Conservation (phyloP, 2,888 invertebrate species). For the Hanleya hanleyi region DNA sequence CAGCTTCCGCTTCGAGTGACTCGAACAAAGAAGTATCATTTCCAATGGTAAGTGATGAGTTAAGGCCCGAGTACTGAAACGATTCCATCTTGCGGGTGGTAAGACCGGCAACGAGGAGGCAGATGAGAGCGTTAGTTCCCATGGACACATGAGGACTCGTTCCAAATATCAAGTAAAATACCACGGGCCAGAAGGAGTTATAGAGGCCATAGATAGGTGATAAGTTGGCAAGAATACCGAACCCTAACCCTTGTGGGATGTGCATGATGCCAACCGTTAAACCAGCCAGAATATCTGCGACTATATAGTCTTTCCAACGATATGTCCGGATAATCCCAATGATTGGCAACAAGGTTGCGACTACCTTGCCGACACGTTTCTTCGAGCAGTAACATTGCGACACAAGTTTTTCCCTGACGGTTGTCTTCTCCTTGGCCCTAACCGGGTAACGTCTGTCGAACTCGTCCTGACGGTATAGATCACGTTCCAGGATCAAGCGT, state of each 20-base stretch:
- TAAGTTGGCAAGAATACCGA: conserved; percentile 58
- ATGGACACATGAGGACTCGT: conserved; percentile 58
- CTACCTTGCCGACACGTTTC: neutral
- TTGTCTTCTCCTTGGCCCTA: neutral
- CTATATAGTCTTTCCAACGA: conserved; percentile 44
- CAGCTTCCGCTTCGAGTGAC: neutral
- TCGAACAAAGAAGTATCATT: neutral
- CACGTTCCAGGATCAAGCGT: neutral
- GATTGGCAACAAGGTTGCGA: conserved; percentile 30
- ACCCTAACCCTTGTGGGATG: conserved; percentile 66
- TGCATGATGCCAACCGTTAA: conserved; percentile 64
- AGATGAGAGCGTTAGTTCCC: conserved; percentile 62
- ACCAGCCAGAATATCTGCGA: conserved; percentile 57
- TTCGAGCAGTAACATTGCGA: neutral
- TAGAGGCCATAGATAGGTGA: conserved; percentile 59
- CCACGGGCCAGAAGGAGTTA: conserved; percentile 57
- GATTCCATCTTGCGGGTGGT: neutral
- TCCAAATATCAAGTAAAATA: conserved; percentile 60
- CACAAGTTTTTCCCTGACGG: neutral
- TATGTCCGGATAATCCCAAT: conserved; percentile 42
- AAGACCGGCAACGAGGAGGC: conserved; percentile 58
- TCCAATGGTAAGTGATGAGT: neutral
- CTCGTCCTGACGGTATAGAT: neutral
- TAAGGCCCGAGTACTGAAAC: neutral
- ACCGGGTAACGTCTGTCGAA: neutral